Conservation (phyloP, 2,797 vertebrate species). For the Apogon talboti region DNA sequence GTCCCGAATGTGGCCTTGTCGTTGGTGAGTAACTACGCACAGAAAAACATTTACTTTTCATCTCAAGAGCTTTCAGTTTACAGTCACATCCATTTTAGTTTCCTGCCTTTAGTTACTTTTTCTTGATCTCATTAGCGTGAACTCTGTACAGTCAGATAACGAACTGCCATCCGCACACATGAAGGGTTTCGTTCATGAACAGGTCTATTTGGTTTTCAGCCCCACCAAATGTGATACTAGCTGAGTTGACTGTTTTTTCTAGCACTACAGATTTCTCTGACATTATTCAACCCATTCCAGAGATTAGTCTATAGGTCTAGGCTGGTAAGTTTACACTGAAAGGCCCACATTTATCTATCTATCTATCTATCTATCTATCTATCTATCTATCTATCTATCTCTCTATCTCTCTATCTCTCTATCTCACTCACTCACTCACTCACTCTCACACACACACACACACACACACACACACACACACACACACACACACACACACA, state of each 20-base stretch:
- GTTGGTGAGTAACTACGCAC: conserved; percentile 84
- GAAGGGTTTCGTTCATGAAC: neutral
- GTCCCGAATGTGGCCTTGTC: conserved; percentile 97
- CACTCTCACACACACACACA: no score
- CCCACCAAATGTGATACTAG: neutral
- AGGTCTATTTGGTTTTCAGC: neutral
- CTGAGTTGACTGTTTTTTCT: neutral
- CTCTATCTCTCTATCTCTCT: no score
- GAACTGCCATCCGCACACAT: neutral
- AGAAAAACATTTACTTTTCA: neutral
- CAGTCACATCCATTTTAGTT: conserved; percentile 1
- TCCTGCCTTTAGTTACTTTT: conserved; percentile 15
- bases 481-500: no score
- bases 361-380: no score
- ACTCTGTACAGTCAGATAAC: neutral
- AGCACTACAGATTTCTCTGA: no score
- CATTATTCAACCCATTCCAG: no score
- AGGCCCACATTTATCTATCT: no score
- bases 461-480: no score
- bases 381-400: no score
- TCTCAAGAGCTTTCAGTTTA: neutral
- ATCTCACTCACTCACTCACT: no score
- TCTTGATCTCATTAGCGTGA: neutral
- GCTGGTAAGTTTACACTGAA: no score
- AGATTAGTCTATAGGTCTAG: no score